Evolutionary conservation across 2,888 invertebrate genomes (phyloP), one percentile per base, ranked within the genome.

Genomic region (Zaprionus bogoriensis): DNA sequence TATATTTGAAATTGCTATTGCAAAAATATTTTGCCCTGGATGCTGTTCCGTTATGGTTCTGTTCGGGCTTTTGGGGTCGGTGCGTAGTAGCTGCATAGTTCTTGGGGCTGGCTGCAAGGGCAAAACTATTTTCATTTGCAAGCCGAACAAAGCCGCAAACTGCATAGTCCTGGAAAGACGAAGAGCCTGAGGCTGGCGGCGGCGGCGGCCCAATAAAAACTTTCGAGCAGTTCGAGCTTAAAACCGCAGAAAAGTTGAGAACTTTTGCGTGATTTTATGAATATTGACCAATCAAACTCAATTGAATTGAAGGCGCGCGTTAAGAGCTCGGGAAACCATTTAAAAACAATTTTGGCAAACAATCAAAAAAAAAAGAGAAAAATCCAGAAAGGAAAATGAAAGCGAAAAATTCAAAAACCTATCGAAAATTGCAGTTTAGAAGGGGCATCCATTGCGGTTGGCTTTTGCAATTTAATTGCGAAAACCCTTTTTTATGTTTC

Each of bases 261-360:
- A 77, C 54, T 84, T 80, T 61, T 48, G 50, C 64, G 58, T 70
- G 67, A 80, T 87, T 80, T 65, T 47, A 63, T 77, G 82, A 77
- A 68, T 81, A 84, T 87, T 87, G 85, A 68, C 82, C 85, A 87
- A 84, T 87, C 87, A 74, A 66, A 74, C 62, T 67, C 63, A 80
- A 87, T 84, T 69, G 61, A 59, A 73, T 62, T 61, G 58, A 79
- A 61, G 69, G 59, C 67, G 58, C 38, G 45, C 39, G 44, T 45
- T 48, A 60, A 48, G 39, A 39, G 67, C 63, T 59, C 58, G 30
- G n/a, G 52, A 52, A 84, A 80, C 87, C 84, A 80, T 86, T 79
- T 73, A 77, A 69, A 80, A 87, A 70, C 85, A 69, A 61, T 67
- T 87, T 87, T 12, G 30, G 27, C n/a, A 39, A 27, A 36, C 17